Conservation (phyloP, 2,888 invertebrate genomes). For the Dryomyza anilis region DNA sequence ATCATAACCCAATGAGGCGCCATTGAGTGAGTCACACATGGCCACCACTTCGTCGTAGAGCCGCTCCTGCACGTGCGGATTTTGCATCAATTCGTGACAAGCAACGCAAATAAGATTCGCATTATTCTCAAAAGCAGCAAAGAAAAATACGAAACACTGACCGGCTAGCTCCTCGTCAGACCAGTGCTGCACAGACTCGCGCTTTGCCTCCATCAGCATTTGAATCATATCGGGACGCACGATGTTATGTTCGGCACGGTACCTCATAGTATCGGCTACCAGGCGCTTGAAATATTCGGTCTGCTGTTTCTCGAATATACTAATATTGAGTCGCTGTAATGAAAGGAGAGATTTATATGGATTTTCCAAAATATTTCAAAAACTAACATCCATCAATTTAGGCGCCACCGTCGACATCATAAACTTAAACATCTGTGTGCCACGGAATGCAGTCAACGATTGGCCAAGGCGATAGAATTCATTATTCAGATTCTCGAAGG, state of each 20-base stretch:
- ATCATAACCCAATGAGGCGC: constrained; percentile 63
- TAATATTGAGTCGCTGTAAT: constrained; percentile 22
- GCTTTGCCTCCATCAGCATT: constrained; percentile 64
- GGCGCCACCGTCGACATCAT: constrained; percentile 40
- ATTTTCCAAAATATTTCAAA: no score
- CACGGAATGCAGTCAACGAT: constrained; percentile 41
- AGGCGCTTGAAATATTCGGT: constrained; percentile 57
- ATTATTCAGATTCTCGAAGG: constrained; percentile 62
- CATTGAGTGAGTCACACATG: constrained; percentile 54
- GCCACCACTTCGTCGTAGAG: constrained; percentile 64
- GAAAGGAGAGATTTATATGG: not conserved
- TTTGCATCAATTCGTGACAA: constrained; percentile 64
- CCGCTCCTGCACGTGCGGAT: constrained; percentile 65
- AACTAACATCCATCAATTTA: constrained; percentile 39
- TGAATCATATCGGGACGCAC: constrained; percentile 65
- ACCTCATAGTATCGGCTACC: constrained; percentile 59
- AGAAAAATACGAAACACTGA: constrained; percentile 65
- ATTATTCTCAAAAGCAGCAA: constrained; percentile 65
- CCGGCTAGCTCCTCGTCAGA: constrained; percentile 61
- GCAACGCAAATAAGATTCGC: constrained; percentile 61
- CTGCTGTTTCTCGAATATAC: constrained; percentile 41
- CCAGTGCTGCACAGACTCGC: constrained; percentile 42
- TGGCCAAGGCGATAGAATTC: constrained; percentile 61
- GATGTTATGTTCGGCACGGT: constrained; percentile 56
- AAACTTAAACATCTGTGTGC: constrained; percentile 42